Conservation (phyloP, 2,113 vertebrate species). For the Brevimyrus niger region DNA sequence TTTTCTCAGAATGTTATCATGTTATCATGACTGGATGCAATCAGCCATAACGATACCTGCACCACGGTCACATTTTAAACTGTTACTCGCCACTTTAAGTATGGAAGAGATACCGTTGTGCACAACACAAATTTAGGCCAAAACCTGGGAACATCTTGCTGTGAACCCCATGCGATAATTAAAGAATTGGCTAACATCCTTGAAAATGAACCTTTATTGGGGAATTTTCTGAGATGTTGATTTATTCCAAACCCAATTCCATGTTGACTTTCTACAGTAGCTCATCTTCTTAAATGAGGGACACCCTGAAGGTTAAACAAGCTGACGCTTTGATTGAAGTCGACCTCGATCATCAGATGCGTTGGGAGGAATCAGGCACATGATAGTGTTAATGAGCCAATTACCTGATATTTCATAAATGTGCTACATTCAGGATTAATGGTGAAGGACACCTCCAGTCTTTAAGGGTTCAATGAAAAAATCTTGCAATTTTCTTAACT, state of each 20-base stretch:
- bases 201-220: neutral
- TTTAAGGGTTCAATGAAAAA: neutral
- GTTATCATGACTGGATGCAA: neutral
- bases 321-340: neutral
- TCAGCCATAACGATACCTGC: neutral
- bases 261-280: neutral
- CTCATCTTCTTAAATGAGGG: neutral
- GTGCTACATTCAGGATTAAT: conserved; percentile 10
- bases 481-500: neutral
- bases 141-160: neutral
- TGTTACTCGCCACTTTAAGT: neutral
- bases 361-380: neutral
- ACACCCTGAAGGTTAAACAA: neutral
- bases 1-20: neutral
- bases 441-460: neutral
- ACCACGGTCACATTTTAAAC: neutral
- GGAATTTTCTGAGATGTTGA: neutral
- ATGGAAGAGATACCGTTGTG: neutral
- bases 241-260: neutral
- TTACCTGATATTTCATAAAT: neutral
- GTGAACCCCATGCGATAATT: neutral
- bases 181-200: neutral
- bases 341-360: neutral
- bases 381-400: neutral
- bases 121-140: neutral